Evolutionary conservation across 2,888 invertebrate genomes (phyloP), one percentile per base, ranked within the genome.

Genomic region (Rhorus exstirpatorius): DNA sequence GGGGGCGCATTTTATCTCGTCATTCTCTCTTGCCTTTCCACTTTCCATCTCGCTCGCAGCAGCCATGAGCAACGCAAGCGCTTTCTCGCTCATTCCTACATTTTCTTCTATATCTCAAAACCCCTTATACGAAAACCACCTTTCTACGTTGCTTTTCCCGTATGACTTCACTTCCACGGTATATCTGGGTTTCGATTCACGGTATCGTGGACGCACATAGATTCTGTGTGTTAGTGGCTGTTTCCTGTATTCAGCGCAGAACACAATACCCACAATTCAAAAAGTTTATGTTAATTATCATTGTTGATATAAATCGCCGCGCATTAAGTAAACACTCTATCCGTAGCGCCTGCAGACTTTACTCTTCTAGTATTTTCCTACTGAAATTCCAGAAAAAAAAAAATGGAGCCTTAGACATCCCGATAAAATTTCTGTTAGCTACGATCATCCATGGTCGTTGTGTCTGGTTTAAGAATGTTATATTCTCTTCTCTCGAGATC

Each of bases 1-100:
- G 87, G 31, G 55, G 68, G 31, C 60, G 68, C 74, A 63, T 63
- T 75, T 80, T 72, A 71, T 80, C 82, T 70, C 61, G 68, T 77
- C 76, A 72, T 81, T 81, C 78, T 81, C 78, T 71, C 83, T 79
- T 61, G 44, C 68, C 70, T 80, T 61, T 83, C 41, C 63, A 60
- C 49, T 38, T 55, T 46, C 31, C 35, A 14, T 60, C 38, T 60
- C 31, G 3, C 44, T 53, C 60, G 35, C 58, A 49, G 58, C 14
- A 44, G 10, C 35, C 44, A 31, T 58, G 67, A 55, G 53, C 55
- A 24, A 38, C 60, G 46, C 49, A 31, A 38, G 68, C 61, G 71
- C 67, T 51, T 81, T 81, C 53, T 51, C 65, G 53, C 82, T 70
- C 68, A 72, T 79, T 85, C 83, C 77, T 83, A 75, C 77, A 75